phyloP scores from a whole-genome alignment of 2,113 vertebrate genomes.

The Mormyrus lacerda region DNA sequence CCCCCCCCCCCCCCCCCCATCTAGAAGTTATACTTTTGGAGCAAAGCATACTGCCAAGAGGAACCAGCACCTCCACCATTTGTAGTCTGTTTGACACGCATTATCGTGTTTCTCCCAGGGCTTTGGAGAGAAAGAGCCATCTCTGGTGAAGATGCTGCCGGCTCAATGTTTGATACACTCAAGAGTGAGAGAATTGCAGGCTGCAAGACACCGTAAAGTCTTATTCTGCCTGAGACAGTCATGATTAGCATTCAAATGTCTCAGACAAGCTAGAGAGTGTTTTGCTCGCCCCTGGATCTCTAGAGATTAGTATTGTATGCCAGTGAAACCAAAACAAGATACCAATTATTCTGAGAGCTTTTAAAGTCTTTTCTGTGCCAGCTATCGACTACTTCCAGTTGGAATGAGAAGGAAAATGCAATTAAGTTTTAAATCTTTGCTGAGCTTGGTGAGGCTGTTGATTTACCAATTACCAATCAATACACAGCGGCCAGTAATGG shows the following conservation, averaged over 20 bases:
- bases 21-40: not conserved
- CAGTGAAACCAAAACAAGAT: not conserved
- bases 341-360: slow-evolving; percentile 11
- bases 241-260: not conserved
- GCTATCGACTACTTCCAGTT: slow-evolving; percentile 67
- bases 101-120: not conserved
- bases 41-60: not conserved
- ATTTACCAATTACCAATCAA: slow-evolving; percentile 72
- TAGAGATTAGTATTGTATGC: not conserved
- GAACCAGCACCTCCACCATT: not conserved
- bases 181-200: not conserved
- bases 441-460: slow-evolving; percentile 60
- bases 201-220: not conserved
- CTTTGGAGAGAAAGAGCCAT: not conserved
- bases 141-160: not conserved
- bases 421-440: slow-evolving; percentile 73
- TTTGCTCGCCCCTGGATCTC: not conserved
- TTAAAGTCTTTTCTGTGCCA: slow-evolving; percentile 50
- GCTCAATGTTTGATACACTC: not conserved
- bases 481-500: slow-evolving; percentile 56
- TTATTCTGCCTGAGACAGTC: not conserved
- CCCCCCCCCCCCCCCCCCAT: not conserved
- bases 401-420: slow-evolving; percentile 72
- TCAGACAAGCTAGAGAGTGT: not conserved
- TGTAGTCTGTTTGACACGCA: not conserved